phyloP scores from a whole-genome alignment of 2,113 vertebrate species.

The Pelodiscus sinensis region DNA sequence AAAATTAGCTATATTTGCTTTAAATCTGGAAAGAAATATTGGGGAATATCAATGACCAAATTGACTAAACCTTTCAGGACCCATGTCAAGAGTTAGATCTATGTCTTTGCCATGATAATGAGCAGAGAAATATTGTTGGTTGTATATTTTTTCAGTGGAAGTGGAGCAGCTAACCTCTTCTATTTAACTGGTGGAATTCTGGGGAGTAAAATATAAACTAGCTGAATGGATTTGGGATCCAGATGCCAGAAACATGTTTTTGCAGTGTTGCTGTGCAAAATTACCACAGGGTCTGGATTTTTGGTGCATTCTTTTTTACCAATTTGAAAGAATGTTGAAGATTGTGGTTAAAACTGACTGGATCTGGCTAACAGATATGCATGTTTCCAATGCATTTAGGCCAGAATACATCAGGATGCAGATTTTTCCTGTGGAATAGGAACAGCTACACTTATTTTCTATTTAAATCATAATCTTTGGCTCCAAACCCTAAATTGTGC shows the following conservation, averaged over 20 bases:
- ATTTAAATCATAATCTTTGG: background rate
- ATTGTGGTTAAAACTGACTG: background rate
- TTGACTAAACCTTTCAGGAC: background rate
- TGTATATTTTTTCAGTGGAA: background rate
- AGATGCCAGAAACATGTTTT: background rate
- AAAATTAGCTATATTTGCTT: background rate
- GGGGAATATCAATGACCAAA: background rate
- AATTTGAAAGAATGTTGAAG: background rate
- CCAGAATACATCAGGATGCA: accelerated
- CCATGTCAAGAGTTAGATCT: background rate
- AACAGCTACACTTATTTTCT: background rate
- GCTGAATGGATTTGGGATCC: background rate
- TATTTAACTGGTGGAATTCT: background rate
- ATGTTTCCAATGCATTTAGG: background rate
- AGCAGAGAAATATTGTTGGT: background rate
- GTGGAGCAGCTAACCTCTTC: background rate
- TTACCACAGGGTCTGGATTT: background rate
- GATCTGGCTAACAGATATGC: accelerated
- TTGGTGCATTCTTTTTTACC: background rate
- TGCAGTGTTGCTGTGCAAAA: background rate
- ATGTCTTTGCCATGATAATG: background rate
- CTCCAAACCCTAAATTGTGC: background rate
- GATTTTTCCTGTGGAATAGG: background rate
- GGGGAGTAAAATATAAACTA: background rate
- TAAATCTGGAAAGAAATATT: background rate